These are phyloP conservation scores for Noctua fimbriata DNA, from an alignment of 2,888 invertebrate genomes.

Conservation along the genomic window DNA sequence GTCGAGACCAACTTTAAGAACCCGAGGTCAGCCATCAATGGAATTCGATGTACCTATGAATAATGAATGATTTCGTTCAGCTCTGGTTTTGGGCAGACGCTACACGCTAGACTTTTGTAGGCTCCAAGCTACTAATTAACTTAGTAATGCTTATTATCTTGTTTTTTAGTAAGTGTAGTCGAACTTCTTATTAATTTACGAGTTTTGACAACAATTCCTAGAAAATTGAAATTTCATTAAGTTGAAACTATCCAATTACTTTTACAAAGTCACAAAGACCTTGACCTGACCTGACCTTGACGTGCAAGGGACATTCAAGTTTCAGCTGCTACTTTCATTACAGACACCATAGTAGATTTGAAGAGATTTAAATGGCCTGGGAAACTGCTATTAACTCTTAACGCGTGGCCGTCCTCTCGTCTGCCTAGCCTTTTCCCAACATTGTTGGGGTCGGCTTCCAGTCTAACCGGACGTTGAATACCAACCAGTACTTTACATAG, in stretches of 20 bases:
- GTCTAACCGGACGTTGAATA: not conserved
- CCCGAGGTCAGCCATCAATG: constrained; percentile 33
- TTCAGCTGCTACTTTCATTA: not conserved
- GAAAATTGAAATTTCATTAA: not conserved
- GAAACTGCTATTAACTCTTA: not conserved
- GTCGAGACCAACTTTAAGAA: constrained; percentile 33
- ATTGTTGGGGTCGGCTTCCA: too few relatives aligned
- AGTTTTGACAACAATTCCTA: not conserved
- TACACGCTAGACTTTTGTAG: not conserved
- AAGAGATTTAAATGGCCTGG: not conserved
- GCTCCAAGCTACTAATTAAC: not conserved
- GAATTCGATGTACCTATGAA: constrained; percentile 53
- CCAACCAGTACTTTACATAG: too few relatives aligned
- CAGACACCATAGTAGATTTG: not conserved
- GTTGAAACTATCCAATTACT: not conserved
- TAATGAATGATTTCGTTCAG: constrained; percentile 51
- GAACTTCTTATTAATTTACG: not conserved
- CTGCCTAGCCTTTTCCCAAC: not conserved
- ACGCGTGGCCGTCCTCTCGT: not conserved
- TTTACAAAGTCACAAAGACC: not conserved
- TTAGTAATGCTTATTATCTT: not conserved
- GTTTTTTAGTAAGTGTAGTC: not conserved
- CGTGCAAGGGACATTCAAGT: not conserved
- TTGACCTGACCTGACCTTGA: not conserved
- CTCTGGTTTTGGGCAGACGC: constrained; percentile 1